Percentiles rank a stretch among this genome's conserved stretches.
Conservation (phyloP, 2,888 invertebrate genomes). For the Phrixothrix hirtus region DNA sequence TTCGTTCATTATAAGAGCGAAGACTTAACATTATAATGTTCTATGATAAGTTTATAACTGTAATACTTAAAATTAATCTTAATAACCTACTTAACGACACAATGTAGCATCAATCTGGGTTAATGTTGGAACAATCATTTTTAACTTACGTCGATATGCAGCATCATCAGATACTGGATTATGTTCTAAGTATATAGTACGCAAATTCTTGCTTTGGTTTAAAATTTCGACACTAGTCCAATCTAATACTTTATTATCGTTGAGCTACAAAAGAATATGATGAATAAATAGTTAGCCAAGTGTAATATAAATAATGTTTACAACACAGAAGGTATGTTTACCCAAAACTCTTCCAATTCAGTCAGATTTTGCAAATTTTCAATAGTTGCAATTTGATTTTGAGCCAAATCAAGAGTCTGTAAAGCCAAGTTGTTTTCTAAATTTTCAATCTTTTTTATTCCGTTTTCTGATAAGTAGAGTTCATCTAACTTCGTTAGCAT, state of each 20-base stretch:
- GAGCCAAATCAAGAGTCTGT: conserved; percentile 87
- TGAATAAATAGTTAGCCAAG: too few relatives aligned
- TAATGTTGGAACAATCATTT: conserved; percentile 81
- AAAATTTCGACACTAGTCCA: conserved; percentile 85
- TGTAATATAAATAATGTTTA: too few relatives aligned
- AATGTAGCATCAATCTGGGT: conserved; percentile 95
- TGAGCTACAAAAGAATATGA: conserved; percentile 69
- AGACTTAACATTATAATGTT: too few relatives aligned
- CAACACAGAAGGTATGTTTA: too few relatives aligned
- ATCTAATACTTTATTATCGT: conserved; percentile 83
- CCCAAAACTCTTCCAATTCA: conserved; percentile 94
- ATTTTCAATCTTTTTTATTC: conserved; percentile 85
- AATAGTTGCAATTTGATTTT: conserved; percentile 80
- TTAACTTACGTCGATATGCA: conserved; percentile 89
- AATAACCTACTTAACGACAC: conserved; percentile 80
- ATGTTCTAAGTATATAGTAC: conserved; percentile 90
- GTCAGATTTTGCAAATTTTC: conserved; percentile 76
- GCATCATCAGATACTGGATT: conserved; percentile 87
- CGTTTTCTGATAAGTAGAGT: conserved; percentile 92
- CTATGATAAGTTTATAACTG: too few relatives aligned
- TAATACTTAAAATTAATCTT: too few relatives aligned
- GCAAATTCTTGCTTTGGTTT: conserved; percentile 66
- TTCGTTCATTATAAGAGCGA: too few relatives aligned
- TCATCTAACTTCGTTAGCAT: conserved; percentile 73
- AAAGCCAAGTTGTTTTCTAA: conserved; percentile 70